Evolutionary conservation across 2,113 vertebrate genomes (phyloP).

Genomic region (Rhinoderma darwinii): DNA sequence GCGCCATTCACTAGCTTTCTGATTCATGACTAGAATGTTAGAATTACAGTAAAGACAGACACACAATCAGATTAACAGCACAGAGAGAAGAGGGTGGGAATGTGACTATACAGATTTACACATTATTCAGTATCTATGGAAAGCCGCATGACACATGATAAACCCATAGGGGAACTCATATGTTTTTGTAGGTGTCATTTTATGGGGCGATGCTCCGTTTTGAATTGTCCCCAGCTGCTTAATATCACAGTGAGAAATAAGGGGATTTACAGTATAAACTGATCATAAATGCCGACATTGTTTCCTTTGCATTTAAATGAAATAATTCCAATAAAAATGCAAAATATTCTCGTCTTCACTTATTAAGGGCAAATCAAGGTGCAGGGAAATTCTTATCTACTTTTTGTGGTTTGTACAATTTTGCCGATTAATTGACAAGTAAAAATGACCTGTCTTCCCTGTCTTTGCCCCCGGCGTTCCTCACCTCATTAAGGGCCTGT

Average conservation of each 20-base stretch:
- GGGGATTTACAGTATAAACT: background rate
- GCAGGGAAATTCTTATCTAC: background rate
- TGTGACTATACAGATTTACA: no score
- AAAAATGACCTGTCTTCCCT: background rate
- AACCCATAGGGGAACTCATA: background rate
- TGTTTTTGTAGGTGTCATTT: background rate
- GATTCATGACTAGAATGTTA: background rate
- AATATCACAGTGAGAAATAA: background rate
- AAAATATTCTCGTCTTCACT: background rate
- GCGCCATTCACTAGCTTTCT: no score
- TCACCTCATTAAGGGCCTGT: background rate
- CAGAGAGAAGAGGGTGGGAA: no score
- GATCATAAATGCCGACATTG: background rate
- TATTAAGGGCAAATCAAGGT: constrained; percentile 5
- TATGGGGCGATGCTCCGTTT: background rate
- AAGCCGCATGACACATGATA: no score
- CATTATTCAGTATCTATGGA: no score
- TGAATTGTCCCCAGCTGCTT: background rate
- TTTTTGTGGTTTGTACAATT: background rate
- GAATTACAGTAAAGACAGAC: background rate
- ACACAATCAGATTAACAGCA: background rate
- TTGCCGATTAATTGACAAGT: background rate
- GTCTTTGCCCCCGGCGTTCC: background rate
- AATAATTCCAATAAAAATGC: background rate
- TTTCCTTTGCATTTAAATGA: background rate